A percentile compares a stretch with the other conserved stretches of the same genome.
Conservation (phyloP, 2,113 vertebrate species). For the Lepidothrix coronata region DNA sequence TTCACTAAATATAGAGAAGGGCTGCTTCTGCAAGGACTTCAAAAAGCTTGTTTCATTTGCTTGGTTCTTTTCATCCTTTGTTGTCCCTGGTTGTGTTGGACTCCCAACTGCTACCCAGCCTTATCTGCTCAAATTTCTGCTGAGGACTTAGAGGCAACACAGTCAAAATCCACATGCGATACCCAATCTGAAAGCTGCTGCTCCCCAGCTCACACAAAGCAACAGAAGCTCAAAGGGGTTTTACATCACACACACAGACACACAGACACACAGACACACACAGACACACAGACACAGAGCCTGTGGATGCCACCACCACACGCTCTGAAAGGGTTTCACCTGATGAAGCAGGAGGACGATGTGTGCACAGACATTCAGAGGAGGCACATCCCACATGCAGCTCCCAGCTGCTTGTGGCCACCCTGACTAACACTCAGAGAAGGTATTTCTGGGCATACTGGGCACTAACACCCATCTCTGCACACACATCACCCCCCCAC, state of each 20-base stretch:
- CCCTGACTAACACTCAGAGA: neutral
- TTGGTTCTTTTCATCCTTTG: conserved; percentile 64
- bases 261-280: no score
- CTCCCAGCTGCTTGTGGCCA: neutral
- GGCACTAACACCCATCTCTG: neutral
- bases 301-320: neutral
- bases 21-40: conserved; percentile 62
- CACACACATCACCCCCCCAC: neutral
- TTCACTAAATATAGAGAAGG: conserved; percentile 60
- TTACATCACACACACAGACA: neutral
- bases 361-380: neutral
- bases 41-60: conserved; percentile 64
- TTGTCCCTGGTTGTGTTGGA: conserved; percentile 20
- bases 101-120: conserved; percentile 42
- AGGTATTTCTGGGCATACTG: no score
- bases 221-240: neutral
- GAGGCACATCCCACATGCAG: no score
- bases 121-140: conserved; percentile 60
- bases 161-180: neutral
- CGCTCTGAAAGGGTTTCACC: accelerated
- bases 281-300: neutral
- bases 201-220: neutral
- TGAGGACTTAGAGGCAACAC: conserved; percentile 3
- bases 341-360: neutral
- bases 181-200: neutral